These are phyloP conservation scores for Darevskia mixta DNA, from an alignment of 2,797 vertebrate genomes.

Conservation along the genomic window DNA sequence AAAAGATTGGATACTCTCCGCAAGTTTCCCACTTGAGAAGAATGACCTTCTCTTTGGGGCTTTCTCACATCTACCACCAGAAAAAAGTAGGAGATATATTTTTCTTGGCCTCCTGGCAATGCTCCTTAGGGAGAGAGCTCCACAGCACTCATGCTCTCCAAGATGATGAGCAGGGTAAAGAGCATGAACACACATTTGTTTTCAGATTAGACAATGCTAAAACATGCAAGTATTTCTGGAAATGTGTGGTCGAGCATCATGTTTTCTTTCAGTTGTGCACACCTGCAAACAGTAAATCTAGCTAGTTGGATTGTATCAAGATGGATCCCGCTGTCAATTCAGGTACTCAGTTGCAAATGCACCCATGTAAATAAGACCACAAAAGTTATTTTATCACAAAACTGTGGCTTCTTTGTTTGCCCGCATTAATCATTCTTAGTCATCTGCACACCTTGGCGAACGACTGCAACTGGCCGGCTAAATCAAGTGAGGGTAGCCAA, in stretches of 20 bases:
- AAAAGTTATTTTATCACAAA: background rate
- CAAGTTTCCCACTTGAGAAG: too few species aligned
- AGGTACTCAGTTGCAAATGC: conserved; percentile 79
- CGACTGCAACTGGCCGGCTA: too few species aligned
- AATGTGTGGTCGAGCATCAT: conserved; percentile 95
- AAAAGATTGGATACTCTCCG: too few species aligned
- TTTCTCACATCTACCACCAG: too few species aligned
- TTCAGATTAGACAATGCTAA: conserved; percentile 94
- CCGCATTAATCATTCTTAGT: too few species aligned
- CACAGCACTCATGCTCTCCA: background rate
- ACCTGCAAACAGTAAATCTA: conserved; percentile 84
- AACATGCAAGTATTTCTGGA: conserved; percentile 96
- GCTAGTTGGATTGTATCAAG: conserved; percentile 89
- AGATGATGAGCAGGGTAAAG: conserved; percentile 83
- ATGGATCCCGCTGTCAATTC: conserved; percentile 96
- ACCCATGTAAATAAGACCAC: background rate
- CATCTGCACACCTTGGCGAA: too few species aligned
- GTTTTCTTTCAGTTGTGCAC: conserved; percentile 94
- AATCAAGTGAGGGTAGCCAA: too few species aligned
- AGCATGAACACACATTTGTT: conserved; percentile 97
- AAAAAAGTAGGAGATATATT: too few species aligned
- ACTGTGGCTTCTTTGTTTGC: background rate
- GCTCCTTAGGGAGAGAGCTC: too few species aligned
- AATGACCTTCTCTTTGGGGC: too few species aligned
- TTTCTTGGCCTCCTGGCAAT: background rate